These are phyloP conservation scores for Notolepis coatsorum DNA, from an alignment of 2,797 vertebrate genomes.

Conservation along the genomic window DNA sequence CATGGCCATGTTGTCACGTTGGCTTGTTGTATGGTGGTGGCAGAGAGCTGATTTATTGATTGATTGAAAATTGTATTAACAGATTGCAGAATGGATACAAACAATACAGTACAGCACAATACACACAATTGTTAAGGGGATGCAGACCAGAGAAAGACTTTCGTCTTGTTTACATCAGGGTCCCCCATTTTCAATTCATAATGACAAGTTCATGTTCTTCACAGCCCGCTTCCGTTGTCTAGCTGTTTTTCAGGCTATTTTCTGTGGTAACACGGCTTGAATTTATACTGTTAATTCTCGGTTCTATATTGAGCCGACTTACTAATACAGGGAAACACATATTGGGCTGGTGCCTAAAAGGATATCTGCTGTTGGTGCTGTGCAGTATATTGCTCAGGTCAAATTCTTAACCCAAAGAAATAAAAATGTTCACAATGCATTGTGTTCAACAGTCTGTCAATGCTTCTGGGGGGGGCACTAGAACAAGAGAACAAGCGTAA, in stretches of 20 bases:
- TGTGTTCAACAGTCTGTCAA: conserved; percentile 43
- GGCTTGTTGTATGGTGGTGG: conserved; percentile 17
- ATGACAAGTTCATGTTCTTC: too few species aligned
- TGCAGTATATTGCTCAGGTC: conserved; percentile 7
- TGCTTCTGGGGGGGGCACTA: conserved; percentile 39
- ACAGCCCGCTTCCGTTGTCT: too few species aligned
- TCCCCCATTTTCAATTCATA: too few species aligned
- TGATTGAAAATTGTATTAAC: too few species aligned
- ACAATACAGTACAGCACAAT: too few species aligned
- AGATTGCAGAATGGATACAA: too few species aligned
- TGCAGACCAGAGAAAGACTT: background rate
- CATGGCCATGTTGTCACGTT: conserved; percentile 33
- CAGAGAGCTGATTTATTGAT: too few species aligned
- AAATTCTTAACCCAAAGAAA: conserved; percentile 1
- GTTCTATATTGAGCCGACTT: background rate
- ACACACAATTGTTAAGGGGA: background rate
- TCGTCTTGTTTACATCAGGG: too few species aligned
- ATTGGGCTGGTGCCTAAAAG: background rate
- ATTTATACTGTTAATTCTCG: background rate
- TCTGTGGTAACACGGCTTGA: too few species aligned
- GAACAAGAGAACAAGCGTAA: conserved; percentile 61
- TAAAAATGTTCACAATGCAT: too few species aligned
- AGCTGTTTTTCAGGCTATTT: too few species aligned
- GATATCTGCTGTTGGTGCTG: background rate
- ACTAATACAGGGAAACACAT: background rate